phyloP scores from a whole-genome alignment of 2,113 vertebrate species.

The Actenoides lindsayi region DNA sequence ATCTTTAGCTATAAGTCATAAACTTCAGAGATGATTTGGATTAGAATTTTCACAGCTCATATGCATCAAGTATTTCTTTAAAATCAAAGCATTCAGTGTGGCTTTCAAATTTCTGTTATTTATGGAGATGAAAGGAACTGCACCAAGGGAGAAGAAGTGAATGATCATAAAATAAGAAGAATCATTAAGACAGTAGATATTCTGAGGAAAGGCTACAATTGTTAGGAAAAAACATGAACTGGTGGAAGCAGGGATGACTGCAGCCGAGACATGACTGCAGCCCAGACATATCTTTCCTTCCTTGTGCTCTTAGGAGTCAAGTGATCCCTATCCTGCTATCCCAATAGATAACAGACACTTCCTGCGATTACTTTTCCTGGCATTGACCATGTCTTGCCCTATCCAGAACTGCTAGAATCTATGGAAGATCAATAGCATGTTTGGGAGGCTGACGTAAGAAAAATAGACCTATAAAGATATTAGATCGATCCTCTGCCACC shows the following conservation, averaged over 20 bases:
- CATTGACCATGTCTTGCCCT: neutral
- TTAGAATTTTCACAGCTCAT: slow-evolving; percentile 11
- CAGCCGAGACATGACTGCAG: neutral
- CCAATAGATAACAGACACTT: neutral
- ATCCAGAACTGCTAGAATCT: neutral
- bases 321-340: neutral
- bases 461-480: accelerated
- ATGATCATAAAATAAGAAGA: neutral
- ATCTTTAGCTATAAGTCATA: neutral
- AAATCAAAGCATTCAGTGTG: neutral
- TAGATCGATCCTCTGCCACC: accelerated
- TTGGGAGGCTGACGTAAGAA: neutral
- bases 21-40: neutral
- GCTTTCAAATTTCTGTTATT: neutral
- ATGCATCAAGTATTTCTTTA: slow-evolving; percentile 18
- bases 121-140: neutral
- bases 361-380: neutral
- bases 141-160: neutral
- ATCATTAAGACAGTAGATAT: neutral
- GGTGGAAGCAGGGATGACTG: neutral
- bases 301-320: neutral
- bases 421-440: neutral
- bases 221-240: neutral
- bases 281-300: neutral
- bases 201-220: neutral